A percentile compares a stretch with the other conserved stretches of the same genome.
Conservation (phyloP, 2,797 vertebrate species). For the Acanthornis magna region DNA sequence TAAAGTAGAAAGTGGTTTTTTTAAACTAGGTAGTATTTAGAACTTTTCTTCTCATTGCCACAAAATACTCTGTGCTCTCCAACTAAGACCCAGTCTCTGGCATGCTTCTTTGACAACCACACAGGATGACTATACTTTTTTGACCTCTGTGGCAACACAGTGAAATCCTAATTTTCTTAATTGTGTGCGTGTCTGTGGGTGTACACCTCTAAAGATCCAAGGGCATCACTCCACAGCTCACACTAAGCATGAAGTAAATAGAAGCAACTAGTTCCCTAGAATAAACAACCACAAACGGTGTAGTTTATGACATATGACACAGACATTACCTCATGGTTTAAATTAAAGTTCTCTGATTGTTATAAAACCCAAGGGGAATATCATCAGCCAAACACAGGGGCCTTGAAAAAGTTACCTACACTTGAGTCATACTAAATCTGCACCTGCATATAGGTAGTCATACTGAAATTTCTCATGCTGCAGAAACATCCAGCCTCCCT, state of each 20-base stretch:
- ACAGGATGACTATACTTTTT: not conserved
- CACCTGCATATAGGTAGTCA: not conserved
- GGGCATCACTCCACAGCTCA: not conserved
- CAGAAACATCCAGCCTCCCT: not conserved
- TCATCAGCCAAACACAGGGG: not conserved
- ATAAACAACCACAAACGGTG: not conserved
- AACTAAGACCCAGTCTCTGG: not conserved
- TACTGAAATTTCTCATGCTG: not conserved
- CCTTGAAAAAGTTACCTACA: not conserved
- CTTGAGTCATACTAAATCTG: not conserved
- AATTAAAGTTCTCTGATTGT: not conserved
- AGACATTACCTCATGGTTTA: not conserved
- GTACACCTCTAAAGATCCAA: not conserved
- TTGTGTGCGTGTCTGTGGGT: rapidly evolving
- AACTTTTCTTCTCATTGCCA: not conserved
- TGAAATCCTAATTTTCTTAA: not conserved
- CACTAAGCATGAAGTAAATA: not conserved
- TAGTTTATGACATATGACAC: not conserved
- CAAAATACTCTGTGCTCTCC: not conserved
- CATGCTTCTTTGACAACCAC: not conserved
- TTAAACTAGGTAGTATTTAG: not conserved
- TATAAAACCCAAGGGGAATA: not conserved
- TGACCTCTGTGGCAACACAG: not conserved
- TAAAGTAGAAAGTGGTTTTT: not conserved
- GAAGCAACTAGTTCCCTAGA: not conserved